Evolutionary conservation across 2,797 vertebrate genomes (phyloP).

Genomic region (Anniella stebbinsi): DNA sequence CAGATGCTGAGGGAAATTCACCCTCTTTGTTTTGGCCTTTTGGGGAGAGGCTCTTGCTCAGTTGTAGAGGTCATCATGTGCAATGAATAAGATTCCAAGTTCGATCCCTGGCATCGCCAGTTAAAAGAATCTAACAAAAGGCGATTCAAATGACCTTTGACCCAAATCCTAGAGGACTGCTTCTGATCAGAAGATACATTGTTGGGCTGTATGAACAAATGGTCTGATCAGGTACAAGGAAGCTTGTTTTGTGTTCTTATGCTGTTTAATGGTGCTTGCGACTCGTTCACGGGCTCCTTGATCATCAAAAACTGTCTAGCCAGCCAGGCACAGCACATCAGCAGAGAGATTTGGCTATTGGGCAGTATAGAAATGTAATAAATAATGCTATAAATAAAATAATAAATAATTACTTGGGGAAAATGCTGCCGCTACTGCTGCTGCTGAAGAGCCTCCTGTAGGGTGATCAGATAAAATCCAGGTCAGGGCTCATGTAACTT

Average conservation of each 20-base stretch:
- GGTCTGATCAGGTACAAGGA: not conserved
- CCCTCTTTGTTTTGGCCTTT: not conserved
- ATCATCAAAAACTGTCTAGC: not conserved
- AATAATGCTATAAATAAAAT: too few relatives aligned
- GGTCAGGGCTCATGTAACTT: too few relatives aligned
- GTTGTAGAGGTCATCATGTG: not conserved
- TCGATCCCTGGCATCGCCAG: not conserved
- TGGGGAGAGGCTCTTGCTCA: not conserved
- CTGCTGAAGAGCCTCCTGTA: not conserved
- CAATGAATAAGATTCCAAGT: too few relatives aligned
- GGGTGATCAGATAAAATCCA: too few relatives aligned
- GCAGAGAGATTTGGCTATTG: too few relatives aligned
- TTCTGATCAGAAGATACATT: not conserved
- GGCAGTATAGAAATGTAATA: not conserved
- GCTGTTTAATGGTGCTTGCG: not conserved
- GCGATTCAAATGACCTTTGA: not conserved
- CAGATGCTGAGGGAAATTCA: not conserved
- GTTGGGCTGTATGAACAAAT: not conserved
- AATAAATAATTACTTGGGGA: not conserved
- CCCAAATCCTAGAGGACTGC: not conserved
- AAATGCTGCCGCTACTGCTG: not conserved
- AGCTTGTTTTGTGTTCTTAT: too few relatives aligned
- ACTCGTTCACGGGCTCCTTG: not conserved
- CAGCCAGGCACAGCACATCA: not conserved
- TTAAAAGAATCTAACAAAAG: not conserved